These are phyloP conservation scores for Mechanitis messenoides DNA, from an alignment of 2,888 invertebrate species.

Conservation along the genomic window DNA sequence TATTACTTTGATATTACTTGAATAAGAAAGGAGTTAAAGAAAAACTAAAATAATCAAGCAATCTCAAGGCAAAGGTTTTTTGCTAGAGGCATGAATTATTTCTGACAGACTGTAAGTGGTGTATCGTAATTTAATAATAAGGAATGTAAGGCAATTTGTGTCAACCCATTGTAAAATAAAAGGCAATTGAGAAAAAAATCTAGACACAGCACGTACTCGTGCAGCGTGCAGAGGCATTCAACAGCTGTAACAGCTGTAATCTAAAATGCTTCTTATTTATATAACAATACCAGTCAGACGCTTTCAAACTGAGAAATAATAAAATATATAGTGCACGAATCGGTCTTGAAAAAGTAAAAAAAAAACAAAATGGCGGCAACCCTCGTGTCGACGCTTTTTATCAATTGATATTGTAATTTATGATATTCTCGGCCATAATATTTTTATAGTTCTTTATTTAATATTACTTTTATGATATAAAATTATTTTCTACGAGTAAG, in stretches of 20 bases:
- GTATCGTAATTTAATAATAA: constrained; percentile 28
- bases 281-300: too few relatives aligned
- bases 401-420: constrained; percentile 1
- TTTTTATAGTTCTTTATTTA: constrained; percentile 1
- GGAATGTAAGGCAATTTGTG: constrained; percentile 31
- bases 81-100: constrained; percentile 15
- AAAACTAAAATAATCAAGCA: constrained; percentile 2
- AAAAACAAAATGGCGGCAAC: constrained; percentile 44
- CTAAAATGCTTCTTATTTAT: too few relatives aligned
- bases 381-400: constrained; percentile 48
- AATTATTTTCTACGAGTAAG: constrained; percentile 49
- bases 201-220: constrained; percentile 29
- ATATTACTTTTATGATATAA: constrained; percentile 37
- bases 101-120: constrained; percentile 13
- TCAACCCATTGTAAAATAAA: constrained; percentile 32
- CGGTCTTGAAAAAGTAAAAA: constrained; percentile 47
- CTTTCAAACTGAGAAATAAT: too few relatives aligned
- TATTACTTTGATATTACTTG: not conserved
- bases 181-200: constrained; percentile 33
- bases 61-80: not conserved
- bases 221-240: too few relatives aligned
- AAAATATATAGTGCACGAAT: constrained; percentile 47
- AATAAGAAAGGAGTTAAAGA: constrained; percentile 1
- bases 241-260: too few relatives aligned
- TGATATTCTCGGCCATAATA: not conserved